Evolutionary conservation across 2,888 invertebrate species (phyloP), one percentile per base, ranked within the genome.

Genomic region (Theodoxus fluviatilis): DNA sequence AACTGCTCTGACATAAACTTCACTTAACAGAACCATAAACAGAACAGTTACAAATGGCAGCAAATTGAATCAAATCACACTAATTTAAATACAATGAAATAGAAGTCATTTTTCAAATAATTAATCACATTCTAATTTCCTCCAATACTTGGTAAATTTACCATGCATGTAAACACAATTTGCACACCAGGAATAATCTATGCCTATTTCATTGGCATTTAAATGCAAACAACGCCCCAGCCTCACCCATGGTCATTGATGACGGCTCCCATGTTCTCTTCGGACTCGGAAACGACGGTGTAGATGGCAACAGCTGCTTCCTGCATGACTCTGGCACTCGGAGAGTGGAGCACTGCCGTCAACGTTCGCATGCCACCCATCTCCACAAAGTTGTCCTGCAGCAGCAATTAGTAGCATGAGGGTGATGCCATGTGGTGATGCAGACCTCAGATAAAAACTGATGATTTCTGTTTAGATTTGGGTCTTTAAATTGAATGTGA

Each of bases 221-320:
- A 35, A 69, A 18, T 9, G 1, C 25, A 43, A 4, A n/a, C n/a
- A 31, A 55, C 72, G 59, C 73, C n/a, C n/a, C n/a, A n/a, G n/a
- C n/a, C n/a, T n/a, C n/a, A 85, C 85, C 85, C 84, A 70, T 83
- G 83, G 69, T 83, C 83, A 65, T 79, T 78, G 7, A 82, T 79
- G n/a, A 85, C 76, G 28, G 79, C 78, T 63, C 74, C 72, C 71
- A 80, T 81, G 73, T 83, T 83, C 18, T 81, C 79, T 43, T 85
- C 85, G 6, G 83, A 81, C 69, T 85, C 84, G 43, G 83, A 79
- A 25, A 83, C 82, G 31, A 85, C 82, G 49, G 78, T 81, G 69
- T 81, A 84, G 31, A 85, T 69, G 28, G 83, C 84, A 7, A 75
- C 74, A 15, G 83, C 79, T 7, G 83, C 82, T 71, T 85, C 84